phyloP scores from a whole-genome alignment of 2,113 vertebrate genomes.

The Narcine bancroftii region DNA sequence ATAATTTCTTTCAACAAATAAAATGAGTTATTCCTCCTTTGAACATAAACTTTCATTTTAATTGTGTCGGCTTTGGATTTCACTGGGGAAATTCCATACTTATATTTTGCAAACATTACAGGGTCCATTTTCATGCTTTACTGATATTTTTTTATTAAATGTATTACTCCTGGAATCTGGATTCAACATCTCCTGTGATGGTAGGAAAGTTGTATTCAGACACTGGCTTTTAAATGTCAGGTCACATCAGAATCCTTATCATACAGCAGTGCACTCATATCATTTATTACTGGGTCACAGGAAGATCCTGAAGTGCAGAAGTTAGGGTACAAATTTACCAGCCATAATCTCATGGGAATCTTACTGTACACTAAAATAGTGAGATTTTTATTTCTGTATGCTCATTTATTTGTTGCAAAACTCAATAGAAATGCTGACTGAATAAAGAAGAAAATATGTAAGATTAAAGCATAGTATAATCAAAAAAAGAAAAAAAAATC shows the following conservation, averaged over 20 bases:
- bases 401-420: not conserved
- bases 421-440: not conserved
- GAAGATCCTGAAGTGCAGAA: not conserved
- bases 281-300: not conserved
- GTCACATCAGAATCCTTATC: constrained; percentile 3
- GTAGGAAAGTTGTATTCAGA: not conserved
- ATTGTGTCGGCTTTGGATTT: not conserved
- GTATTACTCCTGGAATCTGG: not conserved
- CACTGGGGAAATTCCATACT: not conserved
- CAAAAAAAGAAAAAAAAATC: not conserved
- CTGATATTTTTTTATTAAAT: not conserved
- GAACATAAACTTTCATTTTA: not conserved
- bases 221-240: constrained; percentile 10
- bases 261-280: not conserved
- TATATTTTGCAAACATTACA: not conserved
- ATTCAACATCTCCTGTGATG: not conserved
- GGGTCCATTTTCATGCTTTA: not conserved
- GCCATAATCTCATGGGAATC: not conserved
- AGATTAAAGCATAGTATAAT: not conserved
- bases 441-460: not conserved
- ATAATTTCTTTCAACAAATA: not conserved
- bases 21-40: not conserved
- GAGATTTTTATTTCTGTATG: not conserved
- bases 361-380: not conserved
- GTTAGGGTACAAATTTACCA: not conserved